These are phyloP conservation scores for Prionailurus viverrinus DNA, from an alignment of 2,113 vertebrate species.

Conservation along the genomic window DNA sequence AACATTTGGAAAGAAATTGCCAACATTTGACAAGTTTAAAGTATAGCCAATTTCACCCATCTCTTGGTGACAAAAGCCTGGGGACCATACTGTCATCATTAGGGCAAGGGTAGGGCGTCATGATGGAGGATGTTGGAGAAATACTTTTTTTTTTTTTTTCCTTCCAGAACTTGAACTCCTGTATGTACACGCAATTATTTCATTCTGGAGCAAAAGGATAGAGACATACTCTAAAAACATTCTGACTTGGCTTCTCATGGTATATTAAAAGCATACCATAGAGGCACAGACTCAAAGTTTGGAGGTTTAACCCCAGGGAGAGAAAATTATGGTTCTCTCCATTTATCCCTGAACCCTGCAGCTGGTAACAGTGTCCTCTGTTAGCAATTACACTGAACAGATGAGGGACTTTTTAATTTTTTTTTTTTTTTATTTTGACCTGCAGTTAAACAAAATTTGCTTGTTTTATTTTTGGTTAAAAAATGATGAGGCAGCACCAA, in stretches of 20 bases:
- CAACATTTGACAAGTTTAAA: background rate
- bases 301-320: slow-evolving; percentile 85
- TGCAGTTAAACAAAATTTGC: slow-evolving; percentile 90
- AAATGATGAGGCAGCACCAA: slow-evolving; percentile 90
- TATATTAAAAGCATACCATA: slow-evolving; percentile 86
- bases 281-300: slow-evolving; percentile 84
- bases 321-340: slow-evolving; percentile 87
- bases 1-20: slow-evolving; percentile 24
- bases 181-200: slow-evolving; percentile 77
- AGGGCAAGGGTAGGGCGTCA: slow-evolving; percentile 64
- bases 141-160: slow-evolving; percentile 60
- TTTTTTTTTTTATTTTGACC: slow-evolving; percentile 88
- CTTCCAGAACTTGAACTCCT: slow-evolving; percentile 75
- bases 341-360: slow-evolving; percentile 89
- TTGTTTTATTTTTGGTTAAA: slow-evolving; percentile 90
- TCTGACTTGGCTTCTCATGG: slow-evolving; percentile 82
- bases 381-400: slow-evolving; percentile 90
- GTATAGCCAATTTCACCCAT: background rate
- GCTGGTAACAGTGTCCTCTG: slow-evolving; percentile 88
- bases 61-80: background rate
- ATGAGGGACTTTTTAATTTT: slow-evolving; percentile 85
- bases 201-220: slow-evolving; percentile 70
- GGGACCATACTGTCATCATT: slow-evolving; percentile 38
- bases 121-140: slow-evolving; percentile 71
- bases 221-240: slow-evolving; percentile 47